These are phyloP conservation scores for Drosophila barbarae DNA, from an alignment of 2,888 invertebrate species.

Conservation along the genomic window DNA sequence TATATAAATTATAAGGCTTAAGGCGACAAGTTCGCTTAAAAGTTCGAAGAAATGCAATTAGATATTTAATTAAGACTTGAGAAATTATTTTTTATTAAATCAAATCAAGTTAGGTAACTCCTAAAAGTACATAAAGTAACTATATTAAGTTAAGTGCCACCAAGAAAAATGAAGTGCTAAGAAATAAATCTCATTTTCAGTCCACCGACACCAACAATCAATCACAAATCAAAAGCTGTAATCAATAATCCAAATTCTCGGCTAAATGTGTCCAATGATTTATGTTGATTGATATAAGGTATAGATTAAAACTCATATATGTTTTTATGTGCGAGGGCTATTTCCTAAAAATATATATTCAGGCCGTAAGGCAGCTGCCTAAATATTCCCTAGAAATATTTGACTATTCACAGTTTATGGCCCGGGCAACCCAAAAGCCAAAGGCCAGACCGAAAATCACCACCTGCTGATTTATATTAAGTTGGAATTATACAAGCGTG, in stretches of 20 bases:
- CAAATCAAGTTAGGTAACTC: neutral
- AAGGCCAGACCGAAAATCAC: slow-evolving; percentile 45
- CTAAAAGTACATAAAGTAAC: neutral
- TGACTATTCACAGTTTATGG: slow-evolving; percentile 11
- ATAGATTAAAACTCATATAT: neutral
- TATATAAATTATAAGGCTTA: neutral
- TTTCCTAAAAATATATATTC: neutral
- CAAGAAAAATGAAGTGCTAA: neutral
- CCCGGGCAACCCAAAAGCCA: slow-evolving; percentile 16
- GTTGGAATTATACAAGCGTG: slow-evolving; percentile 47
- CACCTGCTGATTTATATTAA: slow-evolving; percentile 66
- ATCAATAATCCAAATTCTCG: slow-evolving; percentile 10
- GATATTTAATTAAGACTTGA: too few species aligned
- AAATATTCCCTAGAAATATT: slow-evolving; percentile 5
- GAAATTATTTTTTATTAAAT: neutral
- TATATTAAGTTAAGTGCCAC: neutral
- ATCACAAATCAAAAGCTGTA: slow-evolving; percentile 12
- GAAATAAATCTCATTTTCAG: slow-evolving; percentile 3
- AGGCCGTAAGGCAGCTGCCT: neutral
- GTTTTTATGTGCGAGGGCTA: too few species aligned
- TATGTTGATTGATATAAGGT: slow-evolving; percentile 9
- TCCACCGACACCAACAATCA: neutral
- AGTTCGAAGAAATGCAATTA: neutral
- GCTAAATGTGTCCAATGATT: slow-evolving; percentile 10
- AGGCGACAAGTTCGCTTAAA: neutral